phyloP scores from a whole-genome alignment of 2,888 invertebrate species.

The Cyclophora punctaria region DNA sequence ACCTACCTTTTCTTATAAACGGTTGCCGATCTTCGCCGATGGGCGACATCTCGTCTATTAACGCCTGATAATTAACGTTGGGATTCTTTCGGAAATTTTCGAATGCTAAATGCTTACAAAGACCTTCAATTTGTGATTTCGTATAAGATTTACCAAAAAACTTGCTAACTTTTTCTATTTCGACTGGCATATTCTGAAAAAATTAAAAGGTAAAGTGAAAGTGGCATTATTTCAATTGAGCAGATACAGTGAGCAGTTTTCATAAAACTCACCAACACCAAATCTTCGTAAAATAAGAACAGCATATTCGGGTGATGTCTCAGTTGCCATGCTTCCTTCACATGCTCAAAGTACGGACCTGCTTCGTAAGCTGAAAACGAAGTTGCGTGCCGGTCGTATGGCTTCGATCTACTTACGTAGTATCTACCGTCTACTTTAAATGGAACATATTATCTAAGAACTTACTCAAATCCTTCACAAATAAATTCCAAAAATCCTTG shows the following conservation, averaged over 20 bases:
- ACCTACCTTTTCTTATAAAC: conserved; percentile 28
- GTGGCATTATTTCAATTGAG: too few relatives aligned
- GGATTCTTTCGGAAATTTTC: conserved; percentile 82
- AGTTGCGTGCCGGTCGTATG: too few relatives aligned
- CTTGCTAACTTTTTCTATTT: conserved; percentile 66
- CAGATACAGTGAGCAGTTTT: too few relatives aligned
- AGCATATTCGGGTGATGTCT: conserved; percentile 78
- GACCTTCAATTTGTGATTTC: conserved; percentile 63
- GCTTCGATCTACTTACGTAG: too few relatives aligned
- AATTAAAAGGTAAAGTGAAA: neutral
- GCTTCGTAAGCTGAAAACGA: neutral
- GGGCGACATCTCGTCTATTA: conserved; percentile 7
- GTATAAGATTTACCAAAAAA: conserved; percentile 73
- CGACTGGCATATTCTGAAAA: conserved; percentile 23
- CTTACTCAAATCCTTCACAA: conserved; percentile 75
- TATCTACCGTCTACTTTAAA: too few relatives aligned
- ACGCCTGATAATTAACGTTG: conserved; percentile 48
- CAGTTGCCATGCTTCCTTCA: conserved; percentile 80
- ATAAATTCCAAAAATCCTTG: conserved; percentile 77
- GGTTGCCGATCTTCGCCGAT: conserved; percentile 4
- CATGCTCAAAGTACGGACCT: conserved; percentile 80
- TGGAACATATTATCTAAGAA: neutral
- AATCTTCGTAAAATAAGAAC: conserved; percentile 84
- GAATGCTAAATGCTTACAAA: conserved; percentile 81
- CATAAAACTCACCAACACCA: conserved; percentile 31